Evolutionary conservation across 64 coral and sea anemone genomes (phyloP), one percentile per base, ranked within the genome.

Genomic region (Actinia tenebrosa): DNA sequence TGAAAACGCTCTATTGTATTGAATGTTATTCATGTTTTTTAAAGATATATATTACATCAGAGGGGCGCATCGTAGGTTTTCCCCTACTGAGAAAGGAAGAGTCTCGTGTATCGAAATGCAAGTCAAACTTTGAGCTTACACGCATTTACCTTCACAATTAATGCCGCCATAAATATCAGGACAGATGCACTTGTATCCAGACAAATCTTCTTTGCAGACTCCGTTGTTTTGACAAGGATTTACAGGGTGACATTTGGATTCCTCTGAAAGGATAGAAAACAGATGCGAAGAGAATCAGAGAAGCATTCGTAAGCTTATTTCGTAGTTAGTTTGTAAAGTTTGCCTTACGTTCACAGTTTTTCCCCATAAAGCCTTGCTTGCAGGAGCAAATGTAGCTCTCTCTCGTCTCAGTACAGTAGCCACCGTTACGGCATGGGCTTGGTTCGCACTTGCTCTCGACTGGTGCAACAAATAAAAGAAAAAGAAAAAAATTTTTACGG

Each of bases 361-460:
- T 87, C 1, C 94, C 88, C 94, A 96, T 96, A 53, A 96, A 96
- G 19, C 94, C 94, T 7, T 54, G 71, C 46, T 54, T 78, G 61
- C 94, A 96, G 0, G 94, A 93, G 64, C 94, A 96, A 1, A 90
- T 86, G 84, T 93, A 96, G 53, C 46, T 85, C 13, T 90, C 91
- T 69, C 82, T 66, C 46, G 87, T 93, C 55, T 96, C 94, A 1
- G 94, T 96, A 45, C 94, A 96, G 45, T 60, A 85, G 22, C 79
- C 94, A 13, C 94, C 91, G 45, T 96, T 96, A 43, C 64, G 89
- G 53, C 94, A 96, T 30, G 94, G 94, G 10, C 77, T 93, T 1
- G 94, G 94, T 43, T 96, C 91, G 64, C 94, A 96, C 80, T 84
- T 96, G 63, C 91, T 96, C 64, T 96, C 94, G 37, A 90, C 94